Evolutionary conservation across 2,797 vertebrate genomes (phyloP).

Genomic region (Syndactyla subalaris): DNA sequence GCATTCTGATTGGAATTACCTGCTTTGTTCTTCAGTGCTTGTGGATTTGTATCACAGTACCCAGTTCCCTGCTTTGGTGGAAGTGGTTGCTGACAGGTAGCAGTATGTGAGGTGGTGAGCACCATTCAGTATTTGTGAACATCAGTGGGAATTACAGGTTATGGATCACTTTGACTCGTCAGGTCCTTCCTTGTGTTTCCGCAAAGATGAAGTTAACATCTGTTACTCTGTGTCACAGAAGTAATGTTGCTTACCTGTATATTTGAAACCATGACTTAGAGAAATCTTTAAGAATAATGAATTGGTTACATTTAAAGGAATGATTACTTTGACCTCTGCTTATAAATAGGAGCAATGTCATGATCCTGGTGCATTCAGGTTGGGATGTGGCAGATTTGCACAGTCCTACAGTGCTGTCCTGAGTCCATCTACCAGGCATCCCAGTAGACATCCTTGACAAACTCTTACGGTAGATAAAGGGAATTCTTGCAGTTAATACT

Average conservation of each 20-base stretch:
- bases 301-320: neutral
- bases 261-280: neutral
- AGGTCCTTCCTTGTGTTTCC: neutral
- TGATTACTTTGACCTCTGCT: neutral
- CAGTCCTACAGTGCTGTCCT: neutral
- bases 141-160: neutral
- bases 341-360: neutral
- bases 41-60: neutral
- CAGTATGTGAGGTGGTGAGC: neutral
- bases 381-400: neutral
- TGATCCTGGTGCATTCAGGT: neutral
- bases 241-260: neutral
- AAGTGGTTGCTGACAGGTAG: neutral
- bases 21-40: neutral
- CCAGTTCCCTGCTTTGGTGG: neutral
- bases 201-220: neutral
- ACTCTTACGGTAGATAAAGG: accelerated
- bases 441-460: neutral
- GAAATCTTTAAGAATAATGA: neutral
- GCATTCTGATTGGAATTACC: neutral
- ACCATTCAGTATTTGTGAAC: neutral
- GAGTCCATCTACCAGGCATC: neutral
- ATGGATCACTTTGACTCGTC: neutral
- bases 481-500: neutral
- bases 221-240: neutral